phyloP scores from a whole-genome alignment of 2,888 invertebrate species.

The Lissonota sp. region DNA sequence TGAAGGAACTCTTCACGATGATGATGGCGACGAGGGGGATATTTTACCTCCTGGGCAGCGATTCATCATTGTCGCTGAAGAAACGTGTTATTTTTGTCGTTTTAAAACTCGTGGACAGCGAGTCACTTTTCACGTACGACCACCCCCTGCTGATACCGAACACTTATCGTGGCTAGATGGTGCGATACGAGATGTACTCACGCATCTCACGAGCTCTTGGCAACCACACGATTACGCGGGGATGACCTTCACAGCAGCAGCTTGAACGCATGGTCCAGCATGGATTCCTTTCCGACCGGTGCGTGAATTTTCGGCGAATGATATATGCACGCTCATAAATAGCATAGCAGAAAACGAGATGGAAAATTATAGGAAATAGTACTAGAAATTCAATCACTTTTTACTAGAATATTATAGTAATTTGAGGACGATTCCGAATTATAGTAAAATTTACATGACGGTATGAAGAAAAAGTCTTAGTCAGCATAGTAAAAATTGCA shows the following conservation, averaged over 20 bases:
- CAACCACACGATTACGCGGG: constrained; percentile 5
- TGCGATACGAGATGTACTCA: neutral
- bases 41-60: constrained; percentile 1
- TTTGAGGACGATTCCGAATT: constrained; percentile 11
- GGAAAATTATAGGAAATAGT: neutral
- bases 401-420: constrained; percentile 2
- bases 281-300: neutral
- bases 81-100: neutral
- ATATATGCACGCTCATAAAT: neutral
- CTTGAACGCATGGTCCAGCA: neutral
- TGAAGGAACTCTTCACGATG: neutral
- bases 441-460: neutral
- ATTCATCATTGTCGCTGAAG: neutral
- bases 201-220: neutral
- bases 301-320: neutral
- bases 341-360: neutral
- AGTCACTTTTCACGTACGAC: neutral
- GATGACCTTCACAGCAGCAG: neutral
- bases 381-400: neutral
- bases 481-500: constrained; percentile 3
- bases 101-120: neutral
- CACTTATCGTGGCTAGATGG: neutral
- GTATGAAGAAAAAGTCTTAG: neutral
- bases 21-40: neutral
- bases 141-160: neutral